Percentiles rank a stretch among this genome's conserved stretches.
phyloP scores from a whole-genome alignment of 2,888 invertebrate species.

The Minunthozetes semirufus region DNA sequence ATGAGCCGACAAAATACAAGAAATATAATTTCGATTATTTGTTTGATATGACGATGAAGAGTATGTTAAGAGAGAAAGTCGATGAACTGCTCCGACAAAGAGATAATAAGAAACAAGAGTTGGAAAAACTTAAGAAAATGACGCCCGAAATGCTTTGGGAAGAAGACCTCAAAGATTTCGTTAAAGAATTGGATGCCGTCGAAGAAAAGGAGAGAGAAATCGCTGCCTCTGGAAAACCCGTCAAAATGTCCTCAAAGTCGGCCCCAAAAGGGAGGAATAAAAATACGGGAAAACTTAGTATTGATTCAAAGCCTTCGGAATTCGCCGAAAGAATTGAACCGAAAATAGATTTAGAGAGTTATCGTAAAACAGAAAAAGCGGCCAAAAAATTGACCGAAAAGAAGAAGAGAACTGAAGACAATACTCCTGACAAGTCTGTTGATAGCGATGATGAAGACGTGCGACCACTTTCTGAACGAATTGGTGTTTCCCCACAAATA shows the following conservation, averaged over 20 bases:
- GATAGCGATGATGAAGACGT: conserved; percentile 35
- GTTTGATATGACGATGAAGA: conserved; percentile 92
- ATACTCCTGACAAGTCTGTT: conserved; percentile 27
- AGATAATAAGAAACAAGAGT: conserved; percentile 66
- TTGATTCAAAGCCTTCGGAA: conserved; percentile 47
- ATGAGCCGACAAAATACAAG: background rate
- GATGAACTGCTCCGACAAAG: conserved; percentile 78
- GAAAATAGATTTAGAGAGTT: conserved; percentile 46
- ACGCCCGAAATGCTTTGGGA: conserved; percentile 73
- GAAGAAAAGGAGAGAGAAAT: conserved; percentile 63
- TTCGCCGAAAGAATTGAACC: conserved; percentile 48
- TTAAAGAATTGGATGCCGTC: conserved; percentile 49
- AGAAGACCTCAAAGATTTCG: conserved; percentile 72
- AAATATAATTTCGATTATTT: conserved; percentile 78
- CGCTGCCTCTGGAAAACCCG: conserved; percentile 50
- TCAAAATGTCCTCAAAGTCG: conserved; percentile 60
- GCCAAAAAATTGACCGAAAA: conserved; percentile 21
- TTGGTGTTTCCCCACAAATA: conserved; percentile 38
- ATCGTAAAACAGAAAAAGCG: conserved; percentile 26
- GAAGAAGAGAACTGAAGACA: conserved; percentile 33
- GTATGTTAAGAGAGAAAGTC: conserved; percentile 84
- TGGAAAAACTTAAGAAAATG: conserved; percentile 60
- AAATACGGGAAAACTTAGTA: background rate
- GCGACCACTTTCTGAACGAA: conserved; percentile 39
- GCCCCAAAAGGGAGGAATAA: background rate